phyloP scores from a whole-genome alignment of 2,113 vertebrate species.

The Microcebus lehilahytsara region DNA sequence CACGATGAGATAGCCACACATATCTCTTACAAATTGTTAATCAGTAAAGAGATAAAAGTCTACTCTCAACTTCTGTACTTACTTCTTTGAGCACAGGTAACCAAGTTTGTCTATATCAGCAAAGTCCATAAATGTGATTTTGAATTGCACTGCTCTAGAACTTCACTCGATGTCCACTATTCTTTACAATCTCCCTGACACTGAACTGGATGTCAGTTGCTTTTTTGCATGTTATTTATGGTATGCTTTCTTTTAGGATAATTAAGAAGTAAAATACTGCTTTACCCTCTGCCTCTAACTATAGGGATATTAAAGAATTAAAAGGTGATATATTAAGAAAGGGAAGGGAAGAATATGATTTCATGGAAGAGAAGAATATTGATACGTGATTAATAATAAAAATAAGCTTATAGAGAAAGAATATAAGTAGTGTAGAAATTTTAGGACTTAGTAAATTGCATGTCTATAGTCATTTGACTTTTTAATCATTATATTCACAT shows the following conservation, averaged over 20 bases:
- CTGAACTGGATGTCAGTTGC: not conserved
- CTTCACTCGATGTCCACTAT: not conserved
- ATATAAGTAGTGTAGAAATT: not conserved
- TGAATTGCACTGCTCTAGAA: not conserved
- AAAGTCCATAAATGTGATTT: not conserved
- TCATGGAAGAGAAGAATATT: not conserved
- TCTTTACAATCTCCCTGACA: not conserved
- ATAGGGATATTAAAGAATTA: not conserved
- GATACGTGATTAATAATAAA: not conserved
- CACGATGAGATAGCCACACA: not conserved
- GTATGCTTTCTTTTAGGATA: not conserved
- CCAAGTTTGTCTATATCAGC: not conserved
- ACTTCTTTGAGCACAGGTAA: not conserved
- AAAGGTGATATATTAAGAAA: not conserved
- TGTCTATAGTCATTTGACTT: not conserved
- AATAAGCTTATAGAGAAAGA: not conserved
- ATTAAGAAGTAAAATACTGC: not conserved
- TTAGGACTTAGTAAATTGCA: not conserved
- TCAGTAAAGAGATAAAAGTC: not conserved
- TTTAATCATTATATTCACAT: not conserved
- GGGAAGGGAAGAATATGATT: not conserved
- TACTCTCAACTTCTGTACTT: not conserved
- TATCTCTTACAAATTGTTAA: not conserved
- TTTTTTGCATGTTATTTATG: not conserved
- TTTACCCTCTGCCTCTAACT: not conserved